Percentiles rank a stretch among this genome's conserved stretches.
These are phyloP conservation scores for Orientallactaga bullata DNA, from an alignment of 2,113 vertebrate genomes.

Conservation along the genomic window DNA sequence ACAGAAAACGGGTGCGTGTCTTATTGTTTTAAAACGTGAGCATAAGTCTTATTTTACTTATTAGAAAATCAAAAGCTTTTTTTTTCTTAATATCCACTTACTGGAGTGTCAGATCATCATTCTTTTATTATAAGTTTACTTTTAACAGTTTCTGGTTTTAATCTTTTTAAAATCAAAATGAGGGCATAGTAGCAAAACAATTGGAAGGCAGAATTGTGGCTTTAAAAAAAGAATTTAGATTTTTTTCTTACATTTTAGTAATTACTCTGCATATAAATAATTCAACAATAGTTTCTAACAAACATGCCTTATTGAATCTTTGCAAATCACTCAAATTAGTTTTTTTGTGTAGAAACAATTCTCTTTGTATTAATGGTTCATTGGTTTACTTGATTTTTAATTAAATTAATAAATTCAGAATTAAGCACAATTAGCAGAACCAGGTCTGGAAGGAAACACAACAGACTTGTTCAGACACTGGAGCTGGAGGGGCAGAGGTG, in stretches of 20 bases:
- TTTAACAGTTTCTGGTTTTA: background rate
- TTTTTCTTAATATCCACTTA: background rate
- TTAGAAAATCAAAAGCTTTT: background rate
- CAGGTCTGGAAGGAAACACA: background rate
- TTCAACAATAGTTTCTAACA: background rate
- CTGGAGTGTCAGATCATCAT: background rate
- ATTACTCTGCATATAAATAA: background rate
- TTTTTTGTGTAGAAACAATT: constrained; percentile 4
- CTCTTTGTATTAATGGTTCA: constrained; percentile 29
- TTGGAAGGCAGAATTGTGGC: background rate
- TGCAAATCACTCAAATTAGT: background rate
- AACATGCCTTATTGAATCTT: constrained; percentile 37
- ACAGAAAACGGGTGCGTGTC: background rate
- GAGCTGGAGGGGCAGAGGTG: background rate
- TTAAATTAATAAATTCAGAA: constrained; percentile 37
- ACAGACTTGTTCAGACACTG: background rate
- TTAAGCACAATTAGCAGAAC: background rate
- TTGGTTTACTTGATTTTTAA: constrained; percentile 48
- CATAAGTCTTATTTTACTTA: background rate
- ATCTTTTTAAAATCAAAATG: constrained; percentile 14
- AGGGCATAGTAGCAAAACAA: background rate
- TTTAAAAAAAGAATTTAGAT: background rate
- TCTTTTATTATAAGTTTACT: background rate
- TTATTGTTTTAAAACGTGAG: background rate
- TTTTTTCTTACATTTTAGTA: background rate